phyloP scores from a whole-genome alignment of 1,140 invertebrate species.

The Ceratosolen solmsi region DNA sequence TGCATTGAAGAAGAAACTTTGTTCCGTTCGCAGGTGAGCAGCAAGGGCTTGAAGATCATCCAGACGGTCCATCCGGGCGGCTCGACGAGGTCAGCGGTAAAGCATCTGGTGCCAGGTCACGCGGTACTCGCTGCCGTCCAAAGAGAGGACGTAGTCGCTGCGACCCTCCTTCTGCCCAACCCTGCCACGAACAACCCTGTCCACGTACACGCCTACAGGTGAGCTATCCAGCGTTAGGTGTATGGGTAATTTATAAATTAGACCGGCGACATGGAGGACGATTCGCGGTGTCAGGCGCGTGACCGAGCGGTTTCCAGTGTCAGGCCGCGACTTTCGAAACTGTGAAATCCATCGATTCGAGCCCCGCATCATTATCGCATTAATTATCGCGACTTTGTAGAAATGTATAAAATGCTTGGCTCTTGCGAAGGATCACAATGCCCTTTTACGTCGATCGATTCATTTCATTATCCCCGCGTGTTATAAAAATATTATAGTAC shows the following conservation, averaged over 20 bases:
- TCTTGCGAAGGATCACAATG: too few relatives aligned
- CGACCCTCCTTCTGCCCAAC: conserved; percentile 91
- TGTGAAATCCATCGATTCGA: too few relatives aligned
- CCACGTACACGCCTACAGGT: conserved; percentile 94
- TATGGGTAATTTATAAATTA: too few relatives aligned
- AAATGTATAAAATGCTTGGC: too few relatives aligned
- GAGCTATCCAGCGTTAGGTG: conserved; percentile 4
- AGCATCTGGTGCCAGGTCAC: conserved; percentile 96
- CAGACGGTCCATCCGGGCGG: conserved; percentile 81
- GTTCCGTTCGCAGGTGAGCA: conserved; percentile 82
- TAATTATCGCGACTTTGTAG: too few relatives aligned
- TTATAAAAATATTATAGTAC: too few relatives aligned
- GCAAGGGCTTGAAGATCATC: conserved; percentile 94
- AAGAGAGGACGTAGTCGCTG: conserved; percentile 92
- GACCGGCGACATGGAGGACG: not conserved
- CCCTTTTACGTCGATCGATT: too few relatives aligned
- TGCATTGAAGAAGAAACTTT: too few relatives aligned
- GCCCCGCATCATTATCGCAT: too few relatives aligned
- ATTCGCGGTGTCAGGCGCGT: not conserved
- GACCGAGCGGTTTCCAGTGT: not conserved
- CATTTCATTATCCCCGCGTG: too few relatives aligned
- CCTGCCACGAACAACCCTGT: conserved; percentile 88
- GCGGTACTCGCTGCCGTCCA: conserved; percentile 91
- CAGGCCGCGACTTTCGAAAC: not conserved
- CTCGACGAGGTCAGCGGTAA: conserved; percentile 80